phyloP scores from a whole-genome alignment of 2,797 vertebrate genomes.

The Trachurus trachurus region DNA sequence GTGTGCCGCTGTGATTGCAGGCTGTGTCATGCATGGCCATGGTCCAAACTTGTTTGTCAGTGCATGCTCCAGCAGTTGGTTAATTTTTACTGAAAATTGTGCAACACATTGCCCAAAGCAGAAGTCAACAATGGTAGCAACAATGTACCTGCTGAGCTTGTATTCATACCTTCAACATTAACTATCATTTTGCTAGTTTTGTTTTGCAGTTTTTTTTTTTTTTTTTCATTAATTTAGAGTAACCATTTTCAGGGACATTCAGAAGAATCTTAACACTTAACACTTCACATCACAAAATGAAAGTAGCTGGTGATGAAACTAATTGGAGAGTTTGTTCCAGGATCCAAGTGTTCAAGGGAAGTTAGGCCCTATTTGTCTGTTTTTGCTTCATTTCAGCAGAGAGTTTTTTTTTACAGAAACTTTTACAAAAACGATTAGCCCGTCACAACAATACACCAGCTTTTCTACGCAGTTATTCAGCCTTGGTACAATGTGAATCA shows the following conservation, averaged over 20 bases:
- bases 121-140: slow-evolving; percentile 4
- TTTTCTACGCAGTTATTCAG: background rate
- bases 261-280: background rate
- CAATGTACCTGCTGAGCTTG: background rate
- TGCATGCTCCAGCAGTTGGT: slow-evolving; percentile 19
- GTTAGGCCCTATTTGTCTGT: background rate
- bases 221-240: background rate
- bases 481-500: background rate
- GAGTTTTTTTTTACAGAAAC: too few species aligned
- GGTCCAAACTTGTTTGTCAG: slow-evolving; percentile 59
- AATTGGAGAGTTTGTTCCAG: background rate
- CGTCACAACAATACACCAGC: background rate
- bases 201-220: too few species aligned
- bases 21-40: slow-evolving; percentile 31
- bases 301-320: background rate
- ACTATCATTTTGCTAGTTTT: too few species aligned
- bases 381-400: background rate
- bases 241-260: background rate
- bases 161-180: background rate
- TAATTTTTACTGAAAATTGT: slow-evolving; percentile 63
- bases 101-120: slow-evolving; percentile 45
- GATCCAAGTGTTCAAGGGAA: background rate
- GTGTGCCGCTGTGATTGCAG: background rate
- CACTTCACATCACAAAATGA: background rate
- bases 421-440: background rate